Conservation (phyloP, 2,113 vertebrate species). For the Cololabis saira region DNA sequence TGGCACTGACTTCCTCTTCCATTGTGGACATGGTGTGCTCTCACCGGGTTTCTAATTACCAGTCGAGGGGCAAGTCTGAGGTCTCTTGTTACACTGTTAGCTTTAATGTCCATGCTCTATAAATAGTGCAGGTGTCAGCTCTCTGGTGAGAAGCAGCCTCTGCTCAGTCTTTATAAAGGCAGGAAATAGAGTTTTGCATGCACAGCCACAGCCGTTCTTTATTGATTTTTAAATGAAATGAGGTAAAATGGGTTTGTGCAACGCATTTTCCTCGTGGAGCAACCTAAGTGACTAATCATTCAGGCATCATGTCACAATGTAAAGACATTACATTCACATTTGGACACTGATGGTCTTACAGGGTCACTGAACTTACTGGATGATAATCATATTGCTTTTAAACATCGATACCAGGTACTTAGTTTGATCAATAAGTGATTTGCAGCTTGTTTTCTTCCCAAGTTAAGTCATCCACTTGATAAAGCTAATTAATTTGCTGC, state of each 20-base stretch:
- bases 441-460: neutral
- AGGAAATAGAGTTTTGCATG: conserved; percentile 34
- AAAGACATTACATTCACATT: too few species aligned
- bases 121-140: conserved; percentile 69
- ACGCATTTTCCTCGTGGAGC: conserved; percentile 4
- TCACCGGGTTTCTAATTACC: conserved; percentile 67
- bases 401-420: neutral
- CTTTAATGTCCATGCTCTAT: conserved; percentile 63
- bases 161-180: conserved; percentile 24
- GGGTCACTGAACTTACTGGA: too few species aligned
- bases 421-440: neutral
- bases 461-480: neutral
- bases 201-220: conserved; percentile 11
- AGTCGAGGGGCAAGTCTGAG: conserved; percentile 45
- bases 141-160: conserved; percentile 45
- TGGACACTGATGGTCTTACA: too few species aligned
- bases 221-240: conserved; percentile 36
- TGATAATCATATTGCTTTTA: too few species aligned
- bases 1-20: conserved; percentile 11
- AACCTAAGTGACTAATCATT: neutral
- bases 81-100: conserved; percentile 66
- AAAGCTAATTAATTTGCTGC: neutral
- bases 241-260: conserved; percentile 18
- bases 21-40: conserved; percentile 43
- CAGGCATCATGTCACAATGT: neutral